Evolutionary conservation across 2,797 vertebrate species (phyloP).

Genomic region (Argentina silus): DNA sequence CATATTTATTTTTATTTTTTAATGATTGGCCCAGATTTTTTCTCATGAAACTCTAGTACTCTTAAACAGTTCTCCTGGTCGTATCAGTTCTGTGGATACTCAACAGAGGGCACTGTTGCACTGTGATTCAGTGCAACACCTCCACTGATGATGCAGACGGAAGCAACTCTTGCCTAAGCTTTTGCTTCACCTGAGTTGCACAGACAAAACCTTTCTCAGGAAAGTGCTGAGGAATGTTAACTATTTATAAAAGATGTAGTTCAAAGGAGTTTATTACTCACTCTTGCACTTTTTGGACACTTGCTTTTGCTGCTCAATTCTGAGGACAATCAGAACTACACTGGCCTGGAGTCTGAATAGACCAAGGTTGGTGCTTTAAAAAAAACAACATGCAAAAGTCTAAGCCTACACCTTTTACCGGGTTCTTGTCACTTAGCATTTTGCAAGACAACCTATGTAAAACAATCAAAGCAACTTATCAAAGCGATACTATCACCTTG

Average conservation of each 20-base stretch:
- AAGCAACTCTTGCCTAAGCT: not conserved
- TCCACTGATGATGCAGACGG: not conserved
- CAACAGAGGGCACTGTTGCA: slow-evolving; percentile 68
- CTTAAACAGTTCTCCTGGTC: no score
- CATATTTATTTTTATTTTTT: not conserved
- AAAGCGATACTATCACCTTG: no score
- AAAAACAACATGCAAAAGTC: not conserved
- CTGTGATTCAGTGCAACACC: slow-evolving; percentile 11
- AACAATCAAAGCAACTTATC: no score
- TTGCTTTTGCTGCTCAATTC: not conserved
- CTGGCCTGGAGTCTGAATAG: not conserved
- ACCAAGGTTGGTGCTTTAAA: not conserved
- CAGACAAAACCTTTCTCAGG: not conserved
- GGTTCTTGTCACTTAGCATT: no score
- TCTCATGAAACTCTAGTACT: no score
- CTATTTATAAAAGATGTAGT: not conserved
- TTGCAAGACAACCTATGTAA: no score
- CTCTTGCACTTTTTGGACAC: not conserved
- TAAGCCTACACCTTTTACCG: no score
- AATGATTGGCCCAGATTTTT: no score
- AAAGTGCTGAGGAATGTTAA: slow-evolving; percentile 15
- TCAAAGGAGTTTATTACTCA: slow-evolving; percentile 2
- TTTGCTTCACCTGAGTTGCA: slow-evolving; percentile 10
- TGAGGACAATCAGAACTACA: not conserved
- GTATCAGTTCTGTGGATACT: slow-evolving; percentile 22